A percentile compares a stretch with the other conserved stretches of the same genome.
phyloP scores from a whole-genome alignment of 2,113 vertebrate species.

The Seriola quinqueradiata region DNA sequence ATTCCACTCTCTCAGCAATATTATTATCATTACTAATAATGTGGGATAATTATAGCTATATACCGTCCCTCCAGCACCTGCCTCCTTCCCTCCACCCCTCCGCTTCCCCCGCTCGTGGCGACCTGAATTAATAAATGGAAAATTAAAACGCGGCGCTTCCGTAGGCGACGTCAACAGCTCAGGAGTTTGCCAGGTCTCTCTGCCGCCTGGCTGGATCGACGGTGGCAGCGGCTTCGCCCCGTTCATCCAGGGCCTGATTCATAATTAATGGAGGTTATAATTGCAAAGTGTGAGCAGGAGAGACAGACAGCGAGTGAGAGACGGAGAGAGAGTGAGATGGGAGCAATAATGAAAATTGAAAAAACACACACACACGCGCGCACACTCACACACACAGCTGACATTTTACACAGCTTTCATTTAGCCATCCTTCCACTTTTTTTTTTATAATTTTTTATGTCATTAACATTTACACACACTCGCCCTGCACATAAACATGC shows the following conservation, averaged over 20 bases:
- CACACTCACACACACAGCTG: constrained; percentile 39
- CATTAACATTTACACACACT: constrained; percentile 76
- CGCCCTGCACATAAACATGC: constrained; percentile 33
- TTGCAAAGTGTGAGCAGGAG: constrained; percentile 69
- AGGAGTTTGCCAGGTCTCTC: constrained; percentile 58
- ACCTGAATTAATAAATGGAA: constrained; percentile 77
- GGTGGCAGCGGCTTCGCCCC: constrained; percentile 50
- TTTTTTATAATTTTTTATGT: constrained; percentile 65
- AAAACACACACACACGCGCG: constrained; percentile 15
- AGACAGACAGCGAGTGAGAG: constrained; percentile 49
- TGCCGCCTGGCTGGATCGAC: constrained; percentile 47
- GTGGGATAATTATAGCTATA: constrained; percentile 69
- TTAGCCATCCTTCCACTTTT: constrained; percentile 64
- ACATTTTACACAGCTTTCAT: constrained; percentile 75
- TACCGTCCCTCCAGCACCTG: constrained; percentile 30
- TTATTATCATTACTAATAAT: constrained; percentile 78
- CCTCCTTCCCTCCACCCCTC: constrained; percentile 9
- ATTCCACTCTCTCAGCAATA: constrained; percentile 68
- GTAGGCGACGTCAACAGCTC: constrained; percentile 54
- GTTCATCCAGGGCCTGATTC: constrained; percentile 77
- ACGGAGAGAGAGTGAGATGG: constrained; percentile 35
- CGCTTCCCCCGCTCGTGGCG: constrained; percentile 24
- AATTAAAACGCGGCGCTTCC: constrained; percentile 70
- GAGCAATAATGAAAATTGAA: constrained; percentile 71
- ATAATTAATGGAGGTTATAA: constrained; percentile 85